Conservation (phyloP, 2,797 vertebrate species). For the Acanthurus leucopareius region DNA sequence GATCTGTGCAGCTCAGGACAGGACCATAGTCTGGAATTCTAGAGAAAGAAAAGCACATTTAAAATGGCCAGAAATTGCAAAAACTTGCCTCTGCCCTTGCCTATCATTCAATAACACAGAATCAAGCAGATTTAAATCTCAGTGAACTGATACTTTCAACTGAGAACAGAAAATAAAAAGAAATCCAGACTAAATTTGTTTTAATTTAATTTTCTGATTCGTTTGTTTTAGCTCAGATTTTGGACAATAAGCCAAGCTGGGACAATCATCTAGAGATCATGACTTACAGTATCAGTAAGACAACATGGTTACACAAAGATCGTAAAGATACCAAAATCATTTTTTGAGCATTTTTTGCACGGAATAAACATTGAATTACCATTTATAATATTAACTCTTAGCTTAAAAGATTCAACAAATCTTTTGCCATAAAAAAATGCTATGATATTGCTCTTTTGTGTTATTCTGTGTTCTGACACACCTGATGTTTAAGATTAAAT, state of each 20-base stretch:
- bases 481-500: no score
- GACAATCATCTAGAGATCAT: slow-evolving; percentile 10
- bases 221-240: slow-evolving; percentile 25
- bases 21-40: slow-evolving; percentile 96
- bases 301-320: background rate
- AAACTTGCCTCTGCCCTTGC: background rate
- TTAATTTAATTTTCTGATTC: slow-evolving; percentile 25
- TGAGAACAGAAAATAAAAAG: slow-evolving; percentile 2
- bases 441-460: background rate
- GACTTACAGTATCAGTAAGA: slow-evolving; percentile 1
- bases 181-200: slow-evolving; percentile 7
- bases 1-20: slow-evolving; percentile 85
- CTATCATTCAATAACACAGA: background rate
- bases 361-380: background rate
- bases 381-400: slow-evolving; percentile 5
- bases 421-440: background rate
- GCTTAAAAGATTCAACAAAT: background rate
- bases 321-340: background rate
- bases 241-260: slow-evolving; percentile 1
- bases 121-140: slow-evolving; percentile 1
- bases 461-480: no score
- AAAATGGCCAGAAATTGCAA: background rate
- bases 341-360: background rate
- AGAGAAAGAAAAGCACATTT: slow-evolving; percentile 29
- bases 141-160: background rate